These are phyloP conservation scores for Heterotilapia buettikoferi DNA, from an alignment of 2,113 vertebrate genomes.

Conservation along the genomic window DNA sequence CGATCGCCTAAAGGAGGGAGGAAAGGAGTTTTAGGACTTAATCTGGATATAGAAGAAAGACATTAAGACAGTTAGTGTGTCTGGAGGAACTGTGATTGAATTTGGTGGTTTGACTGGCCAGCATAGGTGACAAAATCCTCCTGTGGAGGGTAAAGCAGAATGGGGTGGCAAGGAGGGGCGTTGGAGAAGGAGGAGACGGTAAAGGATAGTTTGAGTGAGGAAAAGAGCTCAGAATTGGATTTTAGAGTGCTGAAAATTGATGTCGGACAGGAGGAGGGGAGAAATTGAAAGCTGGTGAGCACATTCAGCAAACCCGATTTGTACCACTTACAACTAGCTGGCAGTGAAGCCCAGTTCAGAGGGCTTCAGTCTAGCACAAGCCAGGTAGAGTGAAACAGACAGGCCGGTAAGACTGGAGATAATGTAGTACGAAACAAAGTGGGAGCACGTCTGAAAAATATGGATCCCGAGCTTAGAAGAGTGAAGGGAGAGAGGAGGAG, in stretches of 20 bases:
- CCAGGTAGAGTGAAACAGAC: background rate
- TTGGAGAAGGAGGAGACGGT: background rate
- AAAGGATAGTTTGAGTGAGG: slow-evolving; percentile 15
- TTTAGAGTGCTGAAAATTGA: slow-evolving; percentile 42
- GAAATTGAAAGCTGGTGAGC: slow-evolving; percentile 15
- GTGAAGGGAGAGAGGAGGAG: background rate
- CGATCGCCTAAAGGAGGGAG: background rate
- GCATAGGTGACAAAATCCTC: slow-evolving; percentile 14
- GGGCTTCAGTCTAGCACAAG: background rate
- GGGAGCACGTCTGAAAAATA: background rate
- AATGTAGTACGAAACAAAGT: background rate
- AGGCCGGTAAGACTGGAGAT: background rate
- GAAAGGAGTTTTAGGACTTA: slow-evolving; percentile 25
- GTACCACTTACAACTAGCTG: background rate
- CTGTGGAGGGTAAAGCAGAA: background rate
- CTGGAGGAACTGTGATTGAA: slow-evolving; percentile 37
- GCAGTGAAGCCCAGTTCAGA: background rate
- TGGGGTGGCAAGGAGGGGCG: background rate
- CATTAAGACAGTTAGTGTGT: slow-evolving; percentile 1
- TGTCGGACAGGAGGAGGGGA: background rate
- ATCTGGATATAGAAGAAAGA: slow-evolving; percentile 25
- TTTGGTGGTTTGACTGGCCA: slow-evolving; percentile 9
- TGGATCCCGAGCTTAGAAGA: background rate
- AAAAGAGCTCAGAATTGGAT: slow-evolving; percentile 39
- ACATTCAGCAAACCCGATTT: slow-evolving; percentile 17